phyloP scores from a whole-genome alignment of 1,140 invertebrate species.

The Pissodes strobi region DNA sequence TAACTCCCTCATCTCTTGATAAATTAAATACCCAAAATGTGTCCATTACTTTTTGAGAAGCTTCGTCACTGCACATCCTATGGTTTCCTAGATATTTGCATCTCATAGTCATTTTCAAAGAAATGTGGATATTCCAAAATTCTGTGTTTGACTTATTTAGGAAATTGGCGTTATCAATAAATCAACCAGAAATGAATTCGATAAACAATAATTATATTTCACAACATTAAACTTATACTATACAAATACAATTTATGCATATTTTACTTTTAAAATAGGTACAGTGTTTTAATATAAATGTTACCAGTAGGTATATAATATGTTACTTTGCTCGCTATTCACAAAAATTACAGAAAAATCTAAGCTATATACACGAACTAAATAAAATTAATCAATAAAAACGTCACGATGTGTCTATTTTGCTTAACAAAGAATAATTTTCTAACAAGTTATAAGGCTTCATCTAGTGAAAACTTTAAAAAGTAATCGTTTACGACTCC shows the following conservation, averaged over 20 bases:
- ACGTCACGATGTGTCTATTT: slow-evolving; percentile 1
- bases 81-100: no score
- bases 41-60: no score
- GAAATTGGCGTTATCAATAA: no score
- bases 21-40: no score
- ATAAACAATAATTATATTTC: slow-evolving; percentile 33
- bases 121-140: no score
- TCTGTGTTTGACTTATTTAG: no score
- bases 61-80: no score
- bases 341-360: slow-evolving; percentile 30
- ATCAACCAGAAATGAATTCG: slow-evolving; percentile 10
- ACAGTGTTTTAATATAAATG: slow-evolving; percentile 23
- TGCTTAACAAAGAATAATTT: slow-evolving; percentile 15
- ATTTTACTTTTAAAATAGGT: slow-evolving; percentile 17
- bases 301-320: slow-evolving; percentile 12
- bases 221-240: slow-evolving; percentile 32
- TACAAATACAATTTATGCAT: slow-evolving; percentile 24
- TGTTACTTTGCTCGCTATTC: slow-evolving; percentile 20
- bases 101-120: no score
- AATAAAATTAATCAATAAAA: slow-evolving; percentile 10
- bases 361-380: slow-evolving; percentile 9
- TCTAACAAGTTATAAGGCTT: slow-evolving; percentile 18
- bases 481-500: background rate
- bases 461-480: slow-evolving; percentile 5
- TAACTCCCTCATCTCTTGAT: no score